Conservation (phyloP, 2,888 invertebrate species). For the Epirrita christyi region DNA sequence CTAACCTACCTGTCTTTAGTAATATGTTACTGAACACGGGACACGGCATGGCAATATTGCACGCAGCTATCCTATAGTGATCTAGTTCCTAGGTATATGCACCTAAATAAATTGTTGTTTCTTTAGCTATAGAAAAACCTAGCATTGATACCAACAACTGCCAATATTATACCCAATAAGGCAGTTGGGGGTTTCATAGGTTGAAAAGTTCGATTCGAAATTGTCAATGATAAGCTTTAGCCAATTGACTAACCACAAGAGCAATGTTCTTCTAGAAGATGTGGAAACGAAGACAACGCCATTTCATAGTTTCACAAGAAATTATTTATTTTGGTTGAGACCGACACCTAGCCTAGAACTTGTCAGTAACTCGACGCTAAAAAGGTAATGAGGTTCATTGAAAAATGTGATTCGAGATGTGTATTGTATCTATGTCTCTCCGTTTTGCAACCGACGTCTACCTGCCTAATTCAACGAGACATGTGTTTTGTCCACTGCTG, state of each 20-base stretch:
- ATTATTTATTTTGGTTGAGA: conserved; percentile 37
- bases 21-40: conserved; percentile 40
- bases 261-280: conserved; percentile 5
- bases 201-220: neutral
- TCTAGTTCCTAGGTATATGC: too few species aligned
- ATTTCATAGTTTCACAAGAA: conserved; percentile 45
- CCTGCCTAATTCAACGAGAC: conserved; percentile 40
- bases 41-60: conserved; percentile 27
- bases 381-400: conserved; percentile 66
- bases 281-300: conserved; percentile 34
- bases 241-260: conserved; percentile 4
- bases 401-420: conserved; percentile 45
- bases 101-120: too few species aligned
- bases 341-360: conserved; percentile 65
- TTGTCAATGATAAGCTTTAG: conserved; percentile 1
- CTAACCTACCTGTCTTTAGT: conserved; percentile 43
- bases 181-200: neutral
- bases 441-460: conserved; percentile 48
- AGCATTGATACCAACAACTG: too few species aligned
- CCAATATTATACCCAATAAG: too few species aligned
- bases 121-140: neutral
- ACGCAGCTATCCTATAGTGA: neutral
- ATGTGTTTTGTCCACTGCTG: conserved; percentile 32
- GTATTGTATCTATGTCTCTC: conserved; percentile 21
- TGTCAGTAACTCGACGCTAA: conserved; percentile 52